Percentiles rank a stretch among this genome's conserved stretches.
phyloP scores from a whole-genome alignment of 1,140 invertebrate genomes.

The Gryllus bimaculatus region DNA sequence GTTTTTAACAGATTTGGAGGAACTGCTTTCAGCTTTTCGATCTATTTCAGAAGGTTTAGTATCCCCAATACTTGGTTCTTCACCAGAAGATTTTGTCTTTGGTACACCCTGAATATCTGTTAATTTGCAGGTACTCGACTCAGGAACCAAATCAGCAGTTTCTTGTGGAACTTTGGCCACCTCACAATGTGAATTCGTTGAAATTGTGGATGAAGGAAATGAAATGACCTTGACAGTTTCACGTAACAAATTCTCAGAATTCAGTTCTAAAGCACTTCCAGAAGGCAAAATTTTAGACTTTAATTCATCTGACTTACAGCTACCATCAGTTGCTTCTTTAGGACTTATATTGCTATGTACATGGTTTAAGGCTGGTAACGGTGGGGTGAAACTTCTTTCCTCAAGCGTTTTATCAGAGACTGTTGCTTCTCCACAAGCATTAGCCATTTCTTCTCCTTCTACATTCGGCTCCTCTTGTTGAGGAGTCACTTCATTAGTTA shows the following conservation, averaged over 20 bases:
- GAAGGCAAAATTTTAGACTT: background rate
- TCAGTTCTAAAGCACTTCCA: background rate
- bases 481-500: background rate
- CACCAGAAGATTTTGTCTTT: background rate
- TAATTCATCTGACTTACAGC: background rate
- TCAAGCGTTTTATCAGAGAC: background rate
- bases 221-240: background rate
- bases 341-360: background rate
- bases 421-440: background rate
- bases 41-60: too few relatives aligned
- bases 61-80: background rate
- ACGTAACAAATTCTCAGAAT: background rate
- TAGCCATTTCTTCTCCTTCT: background rate
- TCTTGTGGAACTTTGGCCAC: background rate
- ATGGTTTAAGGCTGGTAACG: constrained; percentile 10
- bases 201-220: background rate
- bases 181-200: background rate
- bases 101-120: background rate
- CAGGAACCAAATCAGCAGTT: background rate
- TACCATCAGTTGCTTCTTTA: background rate
- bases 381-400: constrained; percentile 11
- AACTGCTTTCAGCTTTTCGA: background rate
- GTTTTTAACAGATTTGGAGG: background rate
- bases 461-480: background rate
- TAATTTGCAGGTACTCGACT: constrained; percentile 1